A percentile compares a stretch with the other conserved stretches of the same genome.
Conservation (phyloP, 2,113 vertebrate genomes). For the Macrotus californicus region DNA sequence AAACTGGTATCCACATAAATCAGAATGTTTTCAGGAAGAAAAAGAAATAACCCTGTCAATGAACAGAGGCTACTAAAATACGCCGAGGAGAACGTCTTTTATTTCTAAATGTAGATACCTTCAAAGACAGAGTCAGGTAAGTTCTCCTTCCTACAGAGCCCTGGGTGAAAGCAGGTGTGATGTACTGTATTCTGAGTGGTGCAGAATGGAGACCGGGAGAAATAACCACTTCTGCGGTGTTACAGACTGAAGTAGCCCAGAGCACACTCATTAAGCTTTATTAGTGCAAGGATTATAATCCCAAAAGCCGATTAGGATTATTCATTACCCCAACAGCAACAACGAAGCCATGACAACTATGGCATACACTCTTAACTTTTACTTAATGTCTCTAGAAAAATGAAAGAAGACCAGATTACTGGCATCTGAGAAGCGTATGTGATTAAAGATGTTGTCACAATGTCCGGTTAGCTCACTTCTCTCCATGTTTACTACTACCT, state of each 20-base stretch:
- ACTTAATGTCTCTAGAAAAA: background rate
- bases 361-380: background rate
- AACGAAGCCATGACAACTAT: background rate
- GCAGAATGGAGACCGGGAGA: background rate
- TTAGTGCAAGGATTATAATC: rapidly evolving
- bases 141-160: no score
- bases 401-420: background rate
- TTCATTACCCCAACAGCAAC: background rate
- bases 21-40: background rate
- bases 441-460: background rate
- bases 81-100: background rate
- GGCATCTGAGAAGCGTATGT: background rate
- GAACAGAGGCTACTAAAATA: background rate
- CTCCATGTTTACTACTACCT: background rate
- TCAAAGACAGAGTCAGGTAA: background rate
- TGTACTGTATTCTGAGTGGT: background rate
- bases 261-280: background rate
- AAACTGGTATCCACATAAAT: background rate
- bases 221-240: background rate
- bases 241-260: background rate
- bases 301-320: background rate
- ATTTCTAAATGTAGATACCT: background rate
- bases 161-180: background rate
- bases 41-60: background rate
- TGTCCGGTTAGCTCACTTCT: no score